Percentiles rank a stretch among this genome's conserved stretches.
Evolutionary conservation across 2,888 invertebrate species (phyloP).

Genomic region (Acleris literana): DNA sequence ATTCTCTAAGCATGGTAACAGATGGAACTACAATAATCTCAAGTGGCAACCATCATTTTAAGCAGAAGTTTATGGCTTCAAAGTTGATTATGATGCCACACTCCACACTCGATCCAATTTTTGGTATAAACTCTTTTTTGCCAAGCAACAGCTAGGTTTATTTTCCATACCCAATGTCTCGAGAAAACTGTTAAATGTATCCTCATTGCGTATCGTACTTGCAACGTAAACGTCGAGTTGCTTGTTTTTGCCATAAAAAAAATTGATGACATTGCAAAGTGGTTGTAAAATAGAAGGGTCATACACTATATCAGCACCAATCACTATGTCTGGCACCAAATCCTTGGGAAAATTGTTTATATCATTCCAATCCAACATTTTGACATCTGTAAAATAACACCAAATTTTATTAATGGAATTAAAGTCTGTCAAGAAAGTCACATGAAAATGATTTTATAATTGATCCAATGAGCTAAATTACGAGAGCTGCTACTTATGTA

Average conservation of each 20-base stretch:
- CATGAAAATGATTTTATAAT: too few relatives aligned
- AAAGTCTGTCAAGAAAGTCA: too few relatives aligned
- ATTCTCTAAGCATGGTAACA: too few relatives aligned
- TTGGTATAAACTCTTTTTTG: constrained; percentile 17
- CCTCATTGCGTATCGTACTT: constrained; percentile 84
- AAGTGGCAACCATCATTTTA: too few relatives aligned
- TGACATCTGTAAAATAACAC: constrained; percentile 55
- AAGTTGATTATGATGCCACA: too few relatives aligned
- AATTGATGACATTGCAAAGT: constrained; percentile 59
- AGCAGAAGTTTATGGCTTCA: too few relatives aligned
- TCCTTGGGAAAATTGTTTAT: constrained; percentile 47
- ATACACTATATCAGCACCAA: constrained; percentile 76
- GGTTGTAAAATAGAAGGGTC: constrained; percentile 67
- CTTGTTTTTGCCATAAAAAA: constrained; percentile 57
- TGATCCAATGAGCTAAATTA: too few relatives aligned
- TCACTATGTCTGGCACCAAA: constrained; percentile 65
- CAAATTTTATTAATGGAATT: too few relatives aligned
- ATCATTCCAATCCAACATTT: constrained; percentile 66
- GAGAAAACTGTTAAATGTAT: constrained; percentile 85
- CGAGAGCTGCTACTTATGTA: too few relatives aligned
- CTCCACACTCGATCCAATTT: neutral
- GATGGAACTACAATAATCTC: too few relatives aligned
- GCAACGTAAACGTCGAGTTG: constrained; percentile 63
- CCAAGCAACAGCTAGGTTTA: too few relatives aligned
- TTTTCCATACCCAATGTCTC: constrained; percentile 74